Base-by-base conservation (phyloP, 1,140 invertebrate species). In the Drosophila tropicalis region DNA sequence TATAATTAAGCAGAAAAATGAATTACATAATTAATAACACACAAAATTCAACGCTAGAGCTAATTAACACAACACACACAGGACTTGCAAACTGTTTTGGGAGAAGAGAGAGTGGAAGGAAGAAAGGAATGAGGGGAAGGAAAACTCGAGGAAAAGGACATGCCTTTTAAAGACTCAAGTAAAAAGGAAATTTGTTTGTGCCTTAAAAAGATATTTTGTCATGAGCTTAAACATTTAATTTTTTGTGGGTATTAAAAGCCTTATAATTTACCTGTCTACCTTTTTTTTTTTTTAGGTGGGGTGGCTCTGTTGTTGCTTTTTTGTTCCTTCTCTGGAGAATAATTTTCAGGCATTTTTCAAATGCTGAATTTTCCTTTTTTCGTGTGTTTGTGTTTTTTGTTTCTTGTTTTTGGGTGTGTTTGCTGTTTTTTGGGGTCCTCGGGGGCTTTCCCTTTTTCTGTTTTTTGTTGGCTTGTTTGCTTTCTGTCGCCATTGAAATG, bases 1-100 rank as follows among this genome's bases (percentile, higher is more conserved):
- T 72, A 78, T 70, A 78, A 78, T 78, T 78, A 78, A 44, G 67
- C 74, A 69, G 74, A 78, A 77, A 78, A 78, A 78, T 78, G 75
- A 77, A 78, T 78, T 78, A 78, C 75, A 78, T 78, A 78, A 78
- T 78, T 78, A 78, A 78, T 78, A 78, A 78, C 44, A 51, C 44
- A 71, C 68, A 71, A 63, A 70, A 76, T 71, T 78, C 75, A 41
- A 34, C 75, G 68, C 62, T 62, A 22, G 44, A 63, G 77, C 77
- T 78, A 78, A 78, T 77, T 77, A 78, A 71, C 73, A 65, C 61
- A 56, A 44, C 61, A 69, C 44, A 51, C 44, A 51, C 17, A 51
- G 44, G 44, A 51, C 44, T 51, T 22, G 25, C 54, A n/a, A 70
- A 32, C 15, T 39, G 39, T 40, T 13, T 9, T 25, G n/a, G 41